Percentiles rank a stretch among this genome's conserved stretches.
phyloP scores from a whole-genome alignment of 2,888 invertebrate genomes.

The Oithona nana region DNA sequence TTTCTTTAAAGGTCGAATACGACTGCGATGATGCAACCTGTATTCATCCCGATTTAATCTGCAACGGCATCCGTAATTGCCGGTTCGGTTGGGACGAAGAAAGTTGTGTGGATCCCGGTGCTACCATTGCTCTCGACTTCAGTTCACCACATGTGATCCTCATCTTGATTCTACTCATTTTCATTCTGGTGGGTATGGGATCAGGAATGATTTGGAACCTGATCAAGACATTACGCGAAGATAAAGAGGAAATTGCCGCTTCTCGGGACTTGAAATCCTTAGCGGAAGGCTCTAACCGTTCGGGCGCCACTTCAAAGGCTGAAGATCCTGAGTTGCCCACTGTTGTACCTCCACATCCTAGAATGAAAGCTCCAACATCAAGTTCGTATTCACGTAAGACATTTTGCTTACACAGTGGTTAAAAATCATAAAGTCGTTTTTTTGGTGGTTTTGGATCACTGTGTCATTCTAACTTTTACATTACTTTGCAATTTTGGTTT shows the following conservation, averaged over 20 bases:
- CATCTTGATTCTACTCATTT: constrained; percentile 9
- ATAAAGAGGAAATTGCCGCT: constrained; percentile 8
- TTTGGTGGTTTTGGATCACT: too few species aligned
- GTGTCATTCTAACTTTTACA: too few species aligned
- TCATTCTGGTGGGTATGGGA: constrained; percentile 14
- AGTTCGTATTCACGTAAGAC: too few species aligned
- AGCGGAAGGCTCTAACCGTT: not conserved
- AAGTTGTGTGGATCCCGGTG: constrained; percentile 24
- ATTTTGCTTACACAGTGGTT: too few species aligned
- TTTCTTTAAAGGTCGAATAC: constrained; percentile 36
- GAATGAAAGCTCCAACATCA: not conserved
- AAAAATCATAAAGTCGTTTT: too few species aligned
- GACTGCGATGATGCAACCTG: constrained; percentile 74
- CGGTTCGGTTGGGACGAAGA: constrained; percentile 60
- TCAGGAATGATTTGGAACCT: constrained; percentile 17
- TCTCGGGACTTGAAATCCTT: constrained; percentile 8
- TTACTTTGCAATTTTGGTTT: too few species aligned
- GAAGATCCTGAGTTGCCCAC: not conserved
- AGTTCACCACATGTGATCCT: constrained; percentile 10
- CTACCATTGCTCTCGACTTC: constrained; percentile 13
- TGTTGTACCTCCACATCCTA: not conserved
- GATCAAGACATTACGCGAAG: not conserved
- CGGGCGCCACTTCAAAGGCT: not conserved
- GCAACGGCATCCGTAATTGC: constrained; percentile 57
- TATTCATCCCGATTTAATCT: constrained; percentile 44